Percentiles rank a stretch among this genome's conserved stretches.
Conservation (phyloP, 1,140 invertebrate genomes). For the Scaptomyza montana region DNA sequence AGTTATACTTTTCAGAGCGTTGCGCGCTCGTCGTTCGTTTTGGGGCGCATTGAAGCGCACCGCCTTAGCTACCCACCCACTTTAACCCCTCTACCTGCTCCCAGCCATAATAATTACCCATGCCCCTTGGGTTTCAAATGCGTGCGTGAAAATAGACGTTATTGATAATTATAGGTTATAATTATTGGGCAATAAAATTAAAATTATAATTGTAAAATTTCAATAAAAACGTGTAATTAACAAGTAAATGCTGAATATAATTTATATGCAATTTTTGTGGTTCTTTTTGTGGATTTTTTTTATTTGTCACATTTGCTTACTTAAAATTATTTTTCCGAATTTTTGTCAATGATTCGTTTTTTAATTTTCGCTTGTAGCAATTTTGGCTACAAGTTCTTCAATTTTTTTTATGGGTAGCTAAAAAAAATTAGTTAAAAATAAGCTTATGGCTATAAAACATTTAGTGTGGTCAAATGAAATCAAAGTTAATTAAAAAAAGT, state of each 20-base stretch:
- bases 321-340: conserved; percentile 62
- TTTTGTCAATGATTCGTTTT: conserved; percentile 2
- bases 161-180: not conserved
- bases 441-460: conserved; percentile 75
- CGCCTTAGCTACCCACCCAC: not conserved
- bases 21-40: conserved; percentile 28
- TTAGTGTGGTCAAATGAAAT: conserved; percentile 67
- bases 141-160: conserved; percentile 3
- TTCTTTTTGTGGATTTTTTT: conserved; percentile 39
- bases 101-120: not conserved
- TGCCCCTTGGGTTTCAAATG: not conserved
- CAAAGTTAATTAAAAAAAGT: conserved; percentile 24
- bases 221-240: conserved; percentile 52
- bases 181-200: conserved; percentile 19
- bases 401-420: conserved; percentile 24
- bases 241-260: conserved; percentile 78
- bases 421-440: conserved; percentile 61
- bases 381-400: conserved; percentile 4
- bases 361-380: conserved; percentile 24
- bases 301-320: conserved; percentile 30
- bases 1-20: conserved; percentile 63
- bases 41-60: conserved; percentile 38
- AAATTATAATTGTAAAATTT: conserved; percentile 11
- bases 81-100: not conserved
- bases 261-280: conserved; percentile 76